phyloP scores from a whole-genome alignment of 2,797 vertebrate species.

The Pipistrellus pygmaeus region DNA sequence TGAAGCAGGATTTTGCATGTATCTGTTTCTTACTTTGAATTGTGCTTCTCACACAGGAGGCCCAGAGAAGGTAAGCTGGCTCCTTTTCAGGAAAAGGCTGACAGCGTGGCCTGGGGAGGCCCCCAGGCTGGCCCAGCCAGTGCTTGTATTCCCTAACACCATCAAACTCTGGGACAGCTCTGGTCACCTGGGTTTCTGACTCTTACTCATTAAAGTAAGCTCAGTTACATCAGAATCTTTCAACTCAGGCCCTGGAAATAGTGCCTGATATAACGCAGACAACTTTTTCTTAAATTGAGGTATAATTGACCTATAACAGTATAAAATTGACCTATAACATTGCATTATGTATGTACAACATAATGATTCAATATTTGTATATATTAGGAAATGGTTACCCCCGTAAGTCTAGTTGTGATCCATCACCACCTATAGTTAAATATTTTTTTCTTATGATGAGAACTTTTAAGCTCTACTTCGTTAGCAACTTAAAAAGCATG shows the following conservation, averaged over 20 bases:
- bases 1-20: background rate
- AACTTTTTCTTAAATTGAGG: background rate
- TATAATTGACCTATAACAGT: background rate
- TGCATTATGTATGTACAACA: background rate
- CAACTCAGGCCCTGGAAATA: background rate
- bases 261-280: background rate
- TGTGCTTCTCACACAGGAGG: background rate
- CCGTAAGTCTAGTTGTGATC: no score
- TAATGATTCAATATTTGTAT: background rate
- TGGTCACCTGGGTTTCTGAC: background rate
- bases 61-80: background rate
- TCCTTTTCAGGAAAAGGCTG: no score
- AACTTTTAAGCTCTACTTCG: background rate
- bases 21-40: background rate
- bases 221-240: background rate
- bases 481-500: background rate
- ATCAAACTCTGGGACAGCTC: background rate
- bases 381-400: background rate
- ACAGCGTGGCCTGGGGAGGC: no score
- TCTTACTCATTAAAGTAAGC: background rate
- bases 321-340: background rate
- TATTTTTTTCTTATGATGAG: background rate
- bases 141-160: background rate
- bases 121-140: background rate
- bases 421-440: background rate